These are phyloP conservation scores for Neosilurus mollespiculum DNA, from an alignment of 2,797 vertebrate genomes.

Conservation along the genomic window DNA sequence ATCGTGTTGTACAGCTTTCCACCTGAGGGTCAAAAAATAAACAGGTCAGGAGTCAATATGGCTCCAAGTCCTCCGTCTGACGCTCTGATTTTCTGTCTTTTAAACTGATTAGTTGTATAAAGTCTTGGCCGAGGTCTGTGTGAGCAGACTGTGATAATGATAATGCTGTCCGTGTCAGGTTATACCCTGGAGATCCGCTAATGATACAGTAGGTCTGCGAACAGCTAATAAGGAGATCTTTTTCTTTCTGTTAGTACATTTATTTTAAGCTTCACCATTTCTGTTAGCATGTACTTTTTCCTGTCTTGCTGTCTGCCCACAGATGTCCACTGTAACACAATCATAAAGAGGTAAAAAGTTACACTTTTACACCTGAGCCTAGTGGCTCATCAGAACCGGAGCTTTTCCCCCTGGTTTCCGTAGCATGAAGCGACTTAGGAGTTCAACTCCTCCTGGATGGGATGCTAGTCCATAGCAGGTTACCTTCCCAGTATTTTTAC, in stretches of 20 bases:
- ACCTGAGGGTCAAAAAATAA: conserved; percentile 41
- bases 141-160: not conserved
- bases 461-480: too few species aligned
- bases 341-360: too few species aligned
- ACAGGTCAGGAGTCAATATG: conserved; percentile 28
- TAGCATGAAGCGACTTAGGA: too few species aligned
- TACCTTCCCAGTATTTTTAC: too few species aligned
- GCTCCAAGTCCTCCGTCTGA: not conserved
- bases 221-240: not conserved
- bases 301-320: too few species aligned
- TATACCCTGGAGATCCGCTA: not conserved
- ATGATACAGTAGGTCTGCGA: not conserved
- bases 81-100: not conserved
- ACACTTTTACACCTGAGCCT: too few species aligned
- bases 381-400: too few species aligned
- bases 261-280: not conserved
- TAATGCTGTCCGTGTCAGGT: not conserved
- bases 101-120: not conserved
- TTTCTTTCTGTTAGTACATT: not conserved
- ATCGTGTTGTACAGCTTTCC: conserved; percentile 51
- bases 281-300: not conserved
- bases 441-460: too few species aligned
- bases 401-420: too few species aligned
- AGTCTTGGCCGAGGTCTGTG: not conserved
- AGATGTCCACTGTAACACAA: too few species aligned